Base-by-base conservation (phyloP, 2,113 vertebrate genomes). In the Thunnus thynnus region DNA sequence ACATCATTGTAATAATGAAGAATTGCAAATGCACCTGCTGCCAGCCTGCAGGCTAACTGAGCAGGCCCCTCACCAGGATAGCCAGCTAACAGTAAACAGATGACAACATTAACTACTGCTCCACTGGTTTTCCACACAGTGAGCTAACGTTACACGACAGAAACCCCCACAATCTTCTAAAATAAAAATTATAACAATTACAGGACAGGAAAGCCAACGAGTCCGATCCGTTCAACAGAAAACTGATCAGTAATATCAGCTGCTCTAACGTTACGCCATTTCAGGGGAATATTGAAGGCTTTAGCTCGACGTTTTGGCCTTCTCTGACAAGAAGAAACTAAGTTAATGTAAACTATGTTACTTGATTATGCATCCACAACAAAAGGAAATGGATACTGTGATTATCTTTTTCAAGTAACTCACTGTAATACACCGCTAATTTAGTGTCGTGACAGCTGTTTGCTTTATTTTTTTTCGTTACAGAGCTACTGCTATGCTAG, bases 221-320 rank as follows among this genome's bases (percentile, higher is more conserved):
- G 12, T 48, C 4, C 11, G 50, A 51, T 18, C 50, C 3, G 5
- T 27, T 6, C 27, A 36, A 6, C 14, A 72, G 14, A 54, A n/a
- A 78, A 65, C 5, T 62, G 46, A 9, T 32, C 6, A 68, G 20
- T 70, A 75, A 82, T 13, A 68, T 51, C 14, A 78, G 36, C 25
- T 76, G 62, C 32, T 86, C 51, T 84, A 41, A 9, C 36, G 36
- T 41, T 41, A 90, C 90, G 92, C 85, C 90, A 92, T 92, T 89
- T 90, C 82, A 72, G 56, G 56, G 36, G 22, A 68, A 70, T 69
- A 82, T 61, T 70, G 36, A 4, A 79, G 69, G 88, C 63, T 86
- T 69, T 67, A 74, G 68, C 56, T 68, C 55, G 27, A 55, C 80
- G 74, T 67, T 27, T 11, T 84, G 88, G 89, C 88, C 85, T 89